These are phyloP conservation scores for Prosopocoilus inquinatus DNA, from an alignment of 2,888 invertebrate species.

Conservation along the genomic window DNA sequence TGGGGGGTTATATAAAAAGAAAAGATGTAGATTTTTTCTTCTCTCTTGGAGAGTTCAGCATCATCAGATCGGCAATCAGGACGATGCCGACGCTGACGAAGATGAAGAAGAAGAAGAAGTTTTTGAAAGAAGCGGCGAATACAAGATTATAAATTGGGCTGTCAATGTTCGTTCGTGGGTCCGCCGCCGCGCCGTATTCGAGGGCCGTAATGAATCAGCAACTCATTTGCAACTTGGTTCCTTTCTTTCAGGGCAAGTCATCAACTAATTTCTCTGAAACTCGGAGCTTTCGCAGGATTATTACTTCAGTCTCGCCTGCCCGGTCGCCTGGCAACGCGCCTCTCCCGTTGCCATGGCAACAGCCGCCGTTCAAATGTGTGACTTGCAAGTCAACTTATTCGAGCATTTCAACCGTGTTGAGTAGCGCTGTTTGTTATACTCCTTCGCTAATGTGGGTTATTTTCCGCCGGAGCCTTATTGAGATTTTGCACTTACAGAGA, in stretches of 20 bases:
- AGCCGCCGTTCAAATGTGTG: slow-evolving; percentile 39
- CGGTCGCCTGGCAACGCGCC: slow-evolving; percentile 28
- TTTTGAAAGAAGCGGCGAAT: slow-evolving; percentile 18
- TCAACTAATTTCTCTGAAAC: slow-evolving; percentile 49
- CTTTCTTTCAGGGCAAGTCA: slow-evolving; percentile 48
- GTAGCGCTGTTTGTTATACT: slow-evolving; percentile 40
- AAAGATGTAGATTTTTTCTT: too few relatives aligned
- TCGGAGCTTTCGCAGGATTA: slow-evolving; percentile 45
- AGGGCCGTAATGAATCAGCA: slow-evolving; percentile 42
- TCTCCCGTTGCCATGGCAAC: slow-evolving; percentile 21
- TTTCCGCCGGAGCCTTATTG: slow-evolving; percentile 35
- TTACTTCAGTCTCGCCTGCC: slow-evolving; percentile 37
- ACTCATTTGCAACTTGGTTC: slow-evolving; percentile 49
- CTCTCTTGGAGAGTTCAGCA: too few relatives aligned
- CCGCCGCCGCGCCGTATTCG: slow-evolving; percentile 26
- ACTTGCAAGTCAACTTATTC: slow-evolving; percentile 45
- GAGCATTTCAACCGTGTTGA: slow-evolving; percentile 38
- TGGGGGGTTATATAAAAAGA: too few relatives aligned
- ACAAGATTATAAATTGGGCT: slow-evolving; percentile 33
- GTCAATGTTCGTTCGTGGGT: slow-evolving; percentile 25
- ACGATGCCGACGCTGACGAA: too few relatives aligned
- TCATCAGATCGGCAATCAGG: too few relatives aligned
- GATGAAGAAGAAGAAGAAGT: background rate
- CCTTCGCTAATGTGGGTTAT: slow-evolving; percentile 39
- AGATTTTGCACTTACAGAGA: slow-evolving; percentile 32